Conservation (phyloP, 2,113 vertebrate species). For the Panurus biarmicus region DNA sequence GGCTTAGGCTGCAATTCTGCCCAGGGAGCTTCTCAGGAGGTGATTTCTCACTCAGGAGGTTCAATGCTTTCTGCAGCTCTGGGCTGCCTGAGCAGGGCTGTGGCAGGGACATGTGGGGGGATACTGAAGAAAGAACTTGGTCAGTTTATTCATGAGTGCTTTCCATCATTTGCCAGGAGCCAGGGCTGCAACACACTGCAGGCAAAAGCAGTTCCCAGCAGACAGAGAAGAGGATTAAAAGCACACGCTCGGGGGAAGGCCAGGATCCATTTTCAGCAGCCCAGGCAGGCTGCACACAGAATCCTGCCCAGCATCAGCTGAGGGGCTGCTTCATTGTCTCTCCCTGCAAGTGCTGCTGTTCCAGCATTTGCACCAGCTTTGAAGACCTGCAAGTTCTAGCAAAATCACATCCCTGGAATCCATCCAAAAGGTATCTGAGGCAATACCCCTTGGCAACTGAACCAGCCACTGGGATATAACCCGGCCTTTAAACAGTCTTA, state of each 20-base stretch:
- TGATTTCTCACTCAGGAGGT: background rate
- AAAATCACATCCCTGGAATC: background rate
- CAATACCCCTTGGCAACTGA: background rate
- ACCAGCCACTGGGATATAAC: background rate
- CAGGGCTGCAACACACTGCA: background rate
- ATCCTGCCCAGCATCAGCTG: background rate
- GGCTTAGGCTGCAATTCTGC: background rate
- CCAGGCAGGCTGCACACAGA: background rate
- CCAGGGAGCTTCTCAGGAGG: background rate
- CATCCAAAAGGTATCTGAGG: background rate
- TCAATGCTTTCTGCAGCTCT: background rate
- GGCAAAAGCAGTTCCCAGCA: background rate
- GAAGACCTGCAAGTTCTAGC: background rate
- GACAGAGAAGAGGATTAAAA: background rate
- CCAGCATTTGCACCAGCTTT: background rate
- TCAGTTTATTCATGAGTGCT: background rate
- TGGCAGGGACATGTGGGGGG: fast-evolving
- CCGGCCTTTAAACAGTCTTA: background rate
- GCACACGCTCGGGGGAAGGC: background rate
- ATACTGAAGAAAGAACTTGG: background rate
- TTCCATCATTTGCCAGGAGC: background rate
- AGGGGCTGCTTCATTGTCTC: fast-evolving
- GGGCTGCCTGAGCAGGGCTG: background rate
- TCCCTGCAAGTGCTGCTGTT: background rate
- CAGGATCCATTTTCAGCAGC: background rate